These are phyloP conservation scores for Halcyon chelicuti DNA, from an alignment of 2,797 vertebrate species.

Conservation along the genomic window DNA sequence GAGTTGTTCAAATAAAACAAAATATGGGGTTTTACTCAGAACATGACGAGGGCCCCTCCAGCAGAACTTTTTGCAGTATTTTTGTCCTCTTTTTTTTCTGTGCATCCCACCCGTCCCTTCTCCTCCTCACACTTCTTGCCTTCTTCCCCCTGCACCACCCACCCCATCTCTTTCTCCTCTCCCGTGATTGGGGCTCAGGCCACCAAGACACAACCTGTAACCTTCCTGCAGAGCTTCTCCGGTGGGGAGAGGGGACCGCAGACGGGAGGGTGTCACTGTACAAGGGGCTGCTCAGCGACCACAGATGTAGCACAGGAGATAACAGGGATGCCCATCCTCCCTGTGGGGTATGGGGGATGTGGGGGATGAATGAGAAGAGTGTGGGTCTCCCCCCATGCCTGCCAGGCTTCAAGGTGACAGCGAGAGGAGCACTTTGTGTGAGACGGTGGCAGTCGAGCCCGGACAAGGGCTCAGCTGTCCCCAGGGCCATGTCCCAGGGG, in stretches of 20 bases:
- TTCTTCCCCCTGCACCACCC: not conserved
- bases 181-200: not conserved
- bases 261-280: not conserved
- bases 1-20: not conserved
- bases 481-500: not conserved
- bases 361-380: not conserved
- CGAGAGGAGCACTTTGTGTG: conserved; percentile 10
- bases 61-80: not conserved
- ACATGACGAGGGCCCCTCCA: not conserved
- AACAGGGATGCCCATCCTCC: not conserved
- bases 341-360: fast-evolving
- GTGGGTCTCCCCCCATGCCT: not conserved
- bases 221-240: not conserved
- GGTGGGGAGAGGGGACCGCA: not conserved
- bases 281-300: not conserved
- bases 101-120: not conserved
- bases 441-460: conserved; percentile 15
- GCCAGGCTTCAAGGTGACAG: not conserved
- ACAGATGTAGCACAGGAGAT: not conserved
- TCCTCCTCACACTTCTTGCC: not conserved
- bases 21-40: not conserved
- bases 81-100: not conserved
- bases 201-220: not conserved
- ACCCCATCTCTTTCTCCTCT: not conserved
- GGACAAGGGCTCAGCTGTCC: not conserved